Percentiles rank a stretch among this genome's conserved stretches.
phyloP scores from a whole-genome alignment of 1,140 invertebrate species.

The Pseudachorutes palmiensis region DNA sequence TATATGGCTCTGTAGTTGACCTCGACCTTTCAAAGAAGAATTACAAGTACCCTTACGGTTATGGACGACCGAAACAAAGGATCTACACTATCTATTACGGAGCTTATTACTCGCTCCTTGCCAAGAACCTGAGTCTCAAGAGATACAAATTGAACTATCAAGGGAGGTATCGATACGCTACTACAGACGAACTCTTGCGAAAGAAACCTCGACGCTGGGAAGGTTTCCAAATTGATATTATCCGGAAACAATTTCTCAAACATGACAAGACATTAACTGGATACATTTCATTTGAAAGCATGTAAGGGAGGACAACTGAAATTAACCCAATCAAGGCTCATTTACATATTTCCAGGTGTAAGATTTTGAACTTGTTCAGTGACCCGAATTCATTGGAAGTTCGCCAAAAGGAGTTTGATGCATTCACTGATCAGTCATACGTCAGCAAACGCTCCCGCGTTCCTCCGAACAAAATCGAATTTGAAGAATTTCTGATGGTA shows the following conservation, averaged over 20 bases:
- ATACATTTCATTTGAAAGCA: background rate
- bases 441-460: background rate
- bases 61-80: background rate
- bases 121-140: background rate
- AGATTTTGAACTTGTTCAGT: slow-evolving; percentile 4
- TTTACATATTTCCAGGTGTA: slow-evolving; percentile 14
- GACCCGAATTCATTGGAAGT: background rate
- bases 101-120: background rate
- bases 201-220: no score
- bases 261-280: background rate
- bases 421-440: background rate
- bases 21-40: background rate
- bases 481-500: background rate
- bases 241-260: background rate
- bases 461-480: background rate
- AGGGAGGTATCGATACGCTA: background rate
- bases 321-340: slow-evolving; percentile 5
- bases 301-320: background rate
- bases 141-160: background rate
- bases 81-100: background rate
- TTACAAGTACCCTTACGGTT: background rate
- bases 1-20: background rate
- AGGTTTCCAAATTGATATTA: background rate
- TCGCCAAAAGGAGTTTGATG: background rate
- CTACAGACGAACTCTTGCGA: no score